Conservation (phyloP, 2,888 invertebrate species). For the Eulithis prunata region DNA sequence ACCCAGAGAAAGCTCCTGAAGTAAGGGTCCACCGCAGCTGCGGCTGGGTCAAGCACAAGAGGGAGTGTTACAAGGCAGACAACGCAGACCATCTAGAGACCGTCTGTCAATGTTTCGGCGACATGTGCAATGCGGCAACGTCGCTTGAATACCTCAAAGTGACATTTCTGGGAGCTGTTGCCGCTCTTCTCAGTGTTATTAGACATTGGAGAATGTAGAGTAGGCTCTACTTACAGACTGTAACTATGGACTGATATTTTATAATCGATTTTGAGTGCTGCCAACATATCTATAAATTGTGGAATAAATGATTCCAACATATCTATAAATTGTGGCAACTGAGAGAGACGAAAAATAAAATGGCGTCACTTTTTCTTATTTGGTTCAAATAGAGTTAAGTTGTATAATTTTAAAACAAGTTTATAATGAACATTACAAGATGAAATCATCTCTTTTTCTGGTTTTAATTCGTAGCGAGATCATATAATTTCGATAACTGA, state of each 20-base stretch:
- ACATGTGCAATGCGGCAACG: conserved; percentile 82
- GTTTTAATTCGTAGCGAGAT: no score
- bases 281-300: no score
- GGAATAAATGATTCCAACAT: no score
- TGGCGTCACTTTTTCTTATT: no score
- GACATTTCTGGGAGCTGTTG: conserved; percentile 45
- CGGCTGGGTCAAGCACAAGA: conserved; percentile 80
- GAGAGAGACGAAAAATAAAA: no score
- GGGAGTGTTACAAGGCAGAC: conserved; percentile 82
- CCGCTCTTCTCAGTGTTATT: conserved; percentile 45
- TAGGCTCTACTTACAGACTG: background rate
- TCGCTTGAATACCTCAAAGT: conserved; percentile 49
- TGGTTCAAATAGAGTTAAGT: no score
- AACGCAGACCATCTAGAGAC: conserved; percentile 85
- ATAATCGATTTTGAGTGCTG: conserved; percentile 4
- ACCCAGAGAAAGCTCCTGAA: conserved; percentile 60
- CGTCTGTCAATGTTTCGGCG: conserved; percentile 85
- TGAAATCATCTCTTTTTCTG: no score
- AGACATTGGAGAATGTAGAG: conserved; percentile 49
- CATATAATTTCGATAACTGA: no score
- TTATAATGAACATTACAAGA: no score
- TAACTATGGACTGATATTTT: conserved; percentile 13
- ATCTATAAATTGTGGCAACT: no score
- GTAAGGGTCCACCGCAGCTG: conserved; percentile 84
- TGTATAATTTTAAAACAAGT: no score